Evolutionary conservation across 2,888 invertebrate species (phyloP).

Genomic region (Scaptomyza tumidula): DNA sequence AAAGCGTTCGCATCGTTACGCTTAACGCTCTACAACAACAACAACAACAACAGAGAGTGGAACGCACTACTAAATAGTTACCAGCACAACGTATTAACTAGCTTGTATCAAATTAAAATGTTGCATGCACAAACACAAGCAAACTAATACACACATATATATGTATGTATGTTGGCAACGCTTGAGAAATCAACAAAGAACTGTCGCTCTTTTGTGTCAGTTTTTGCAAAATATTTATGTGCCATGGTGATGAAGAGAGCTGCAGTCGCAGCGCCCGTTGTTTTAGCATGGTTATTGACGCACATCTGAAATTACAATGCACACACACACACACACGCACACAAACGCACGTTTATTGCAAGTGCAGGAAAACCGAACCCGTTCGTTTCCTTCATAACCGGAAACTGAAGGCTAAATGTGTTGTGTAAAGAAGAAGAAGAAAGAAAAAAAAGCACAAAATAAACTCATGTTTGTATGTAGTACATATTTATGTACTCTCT

Average conservation of each 20-base stretch:
- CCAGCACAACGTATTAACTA: conserved; percentile 39
- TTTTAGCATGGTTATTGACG: conserved; percentile 64
- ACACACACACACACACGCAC: conserved; percentile 30
- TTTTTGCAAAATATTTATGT: conserved; percentile 1
- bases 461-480: conserved; percentile 32
- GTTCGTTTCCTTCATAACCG: conserved; percentile 78
- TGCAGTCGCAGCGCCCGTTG: conserved; percentile 11
- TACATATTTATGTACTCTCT: conserved; percentile 13
- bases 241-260: conserved; percentile 8
- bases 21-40: conserved; percentile 58
- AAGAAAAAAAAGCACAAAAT: conserved; percentile 63
- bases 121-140: conserved; percentile 18
- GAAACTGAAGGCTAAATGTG: conserved; percentile 78
- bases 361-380: conserved; percentile 72
- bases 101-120: conserved; percentile 53
- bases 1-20: conserved; percentile 73
- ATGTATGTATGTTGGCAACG: conserved; percentile 36
- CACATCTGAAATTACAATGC: conserved; percentile 71
- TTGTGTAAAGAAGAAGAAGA: conserved; percentile 24
- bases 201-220: conserved; percentile 43
- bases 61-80: conserved; percentile 45
- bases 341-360: conserved; percentile 48
- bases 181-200: conserved; percentile 55
- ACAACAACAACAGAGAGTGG: conserved; percentile 35
- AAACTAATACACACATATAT: conserved; percentile 12